Conservation (phyloP, 2,113 vertebrate species). For the Chloropsis cyanopogon region DNA sequence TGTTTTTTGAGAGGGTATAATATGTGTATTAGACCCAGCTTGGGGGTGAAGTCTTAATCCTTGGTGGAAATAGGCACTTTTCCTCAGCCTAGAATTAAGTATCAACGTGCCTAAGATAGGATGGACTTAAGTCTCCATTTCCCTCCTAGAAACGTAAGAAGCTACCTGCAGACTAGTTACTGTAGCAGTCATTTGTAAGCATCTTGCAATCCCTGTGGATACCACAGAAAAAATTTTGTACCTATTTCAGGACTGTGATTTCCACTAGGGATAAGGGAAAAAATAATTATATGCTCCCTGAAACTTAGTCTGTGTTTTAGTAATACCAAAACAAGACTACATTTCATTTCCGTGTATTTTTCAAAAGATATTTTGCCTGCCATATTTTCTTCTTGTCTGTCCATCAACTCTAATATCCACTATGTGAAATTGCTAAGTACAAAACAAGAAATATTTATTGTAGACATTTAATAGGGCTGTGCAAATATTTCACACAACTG, state of each 20-base stretch:
- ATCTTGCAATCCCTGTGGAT: background rate
- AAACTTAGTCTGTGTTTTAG: background rate
- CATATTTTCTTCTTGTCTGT: background rate
- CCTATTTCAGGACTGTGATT: background rate
- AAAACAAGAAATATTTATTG: constrained; percentile 8
- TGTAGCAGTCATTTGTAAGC: background rate
- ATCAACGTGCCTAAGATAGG: background rate
- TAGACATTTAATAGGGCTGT: background rate
- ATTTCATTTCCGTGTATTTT: background rate
- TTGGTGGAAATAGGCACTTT: background rate
- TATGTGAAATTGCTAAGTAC: background rate
- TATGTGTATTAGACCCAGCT: background rate
- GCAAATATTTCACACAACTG: background rate
- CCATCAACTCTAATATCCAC: background rate
- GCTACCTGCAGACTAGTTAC: background rate
- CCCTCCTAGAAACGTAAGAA: background rate
- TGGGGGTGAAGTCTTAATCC: background rate
- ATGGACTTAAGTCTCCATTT: background rate
- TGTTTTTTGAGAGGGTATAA: background rate
- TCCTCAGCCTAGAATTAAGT: background rate
- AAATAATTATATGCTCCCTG: background rate
- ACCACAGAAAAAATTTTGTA: background rate
- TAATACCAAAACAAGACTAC: background rate
- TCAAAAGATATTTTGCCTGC: background rate
- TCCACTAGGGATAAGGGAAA: background rate